A percentile compares a stretch with the other conserved stretches of the same genome.
These are phyloP conservation scores for Argya squamiceps DNA, from an alignment of 2,797 vertebrate genomes.

Conservation along the genomic window DNA sequence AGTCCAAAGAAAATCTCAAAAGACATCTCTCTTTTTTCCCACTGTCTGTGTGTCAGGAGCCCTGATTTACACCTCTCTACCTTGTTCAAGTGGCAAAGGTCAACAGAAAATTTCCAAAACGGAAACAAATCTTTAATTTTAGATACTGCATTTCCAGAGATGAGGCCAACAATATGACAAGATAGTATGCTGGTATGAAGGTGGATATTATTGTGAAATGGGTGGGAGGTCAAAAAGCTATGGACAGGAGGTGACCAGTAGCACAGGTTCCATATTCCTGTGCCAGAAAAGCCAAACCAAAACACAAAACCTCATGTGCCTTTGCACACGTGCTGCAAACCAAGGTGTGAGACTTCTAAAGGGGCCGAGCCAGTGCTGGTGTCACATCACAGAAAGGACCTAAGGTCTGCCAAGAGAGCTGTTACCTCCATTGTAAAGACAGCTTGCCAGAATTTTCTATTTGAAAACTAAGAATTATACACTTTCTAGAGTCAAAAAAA, in stretches of 20 bases:
- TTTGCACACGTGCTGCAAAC: neutral
- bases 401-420: neutral
- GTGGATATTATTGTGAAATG: neutral
- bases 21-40: neutral
- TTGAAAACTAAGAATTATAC: neutral
- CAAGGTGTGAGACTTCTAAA: constrained; percentile 3
- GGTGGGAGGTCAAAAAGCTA: constrained; percentile 45
- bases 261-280: neutral
- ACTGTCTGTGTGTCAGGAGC: constrained; percentile 4
- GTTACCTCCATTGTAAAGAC: neutral
- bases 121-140: constrained; percentile 73
- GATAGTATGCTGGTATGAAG: neutral
- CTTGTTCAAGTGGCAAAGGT: constrained; percentile 60
- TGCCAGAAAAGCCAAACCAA: constrained; percentile 48
- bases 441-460: neutral
- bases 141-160: constrained; percentile 71
- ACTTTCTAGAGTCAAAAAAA: neutral
- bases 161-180: constrained; percentile 63
- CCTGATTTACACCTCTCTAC: constrained; percentile 1
- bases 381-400: neutral
- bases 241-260: neutral
- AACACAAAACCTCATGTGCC: constrained; percentile 53
- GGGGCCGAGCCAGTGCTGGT: neutral
- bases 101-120: constrained; percentile 71
- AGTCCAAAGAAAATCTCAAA: neutral